Evolutionary conservation across 1,140 invertebrate genomes (phyloP), one percentile per base, ranked within the genome.

Genomic region (Batillaria attramentaria): DNA sequence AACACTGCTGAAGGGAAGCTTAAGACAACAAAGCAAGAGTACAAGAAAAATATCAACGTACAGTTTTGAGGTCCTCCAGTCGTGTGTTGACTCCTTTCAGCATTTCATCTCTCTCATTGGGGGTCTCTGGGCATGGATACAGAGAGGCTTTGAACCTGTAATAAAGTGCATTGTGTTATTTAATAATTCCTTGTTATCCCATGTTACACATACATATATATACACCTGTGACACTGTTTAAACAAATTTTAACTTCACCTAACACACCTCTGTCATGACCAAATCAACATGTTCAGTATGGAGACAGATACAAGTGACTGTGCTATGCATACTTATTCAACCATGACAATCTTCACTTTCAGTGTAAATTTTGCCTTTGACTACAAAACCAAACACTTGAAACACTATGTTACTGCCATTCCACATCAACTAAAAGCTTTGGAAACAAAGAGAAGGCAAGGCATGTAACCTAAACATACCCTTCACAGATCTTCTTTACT

Each of bases 401-500:
- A n/a, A n/a, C n/a, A n/a, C n/a, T n/a, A n/a, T n/a, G n/a, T n/a
- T n/a, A n/a, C n/a, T n/a, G n/a, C n/a, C n/a, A n/a, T n/a, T n/a
- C n/a, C n/a, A n/a, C n/a, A n/a, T n/a, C n/a, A n/a, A n/a, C n/a
- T n/a, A n/a, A n/a, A n/a, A n/a, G n/a, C n/a, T n/a, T n/a, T n/a
- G n/a, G n/a, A n/a, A n/a, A n/a, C n/a, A n/a, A n/a, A n/a, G 97
- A 92, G 99, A 99, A 46, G 99, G 92, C 1, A 96, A 97, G 16
- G 97, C 97, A 87, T 97, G 96, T 91, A 98, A 99, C 28, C 98
- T 92, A 72, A 43, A 88, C 65, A 74, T 85, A 99, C 79, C 97
- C 98, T 82, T 97, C 95, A 91, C 98, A 99, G 54, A 99, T 98
- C 92, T 99, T 99, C 92, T 98, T 98, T 60, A 99, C 97, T 80